phyloP scores from a whole-genome alignment of 2,113 vertebrate species.

The Vimba vimba region DNA sequence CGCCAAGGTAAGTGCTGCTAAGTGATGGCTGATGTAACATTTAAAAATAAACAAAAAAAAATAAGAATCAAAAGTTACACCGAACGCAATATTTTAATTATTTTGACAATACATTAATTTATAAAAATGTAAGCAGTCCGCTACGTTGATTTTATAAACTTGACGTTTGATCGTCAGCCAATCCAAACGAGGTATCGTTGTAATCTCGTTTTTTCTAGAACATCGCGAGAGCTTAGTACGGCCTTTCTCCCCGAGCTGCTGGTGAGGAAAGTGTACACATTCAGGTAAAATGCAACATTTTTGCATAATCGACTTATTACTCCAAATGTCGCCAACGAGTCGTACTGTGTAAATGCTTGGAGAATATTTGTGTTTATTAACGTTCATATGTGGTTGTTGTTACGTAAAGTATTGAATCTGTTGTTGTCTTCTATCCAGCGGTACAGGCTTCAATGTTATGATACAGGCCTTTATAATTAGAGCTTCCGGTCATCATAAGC shows the following conservation, averaged over 20 bases:
- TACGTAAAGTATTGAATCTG: neutral
- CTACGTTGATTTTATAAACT: neutral
- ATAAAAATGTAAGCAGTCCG: neutral
- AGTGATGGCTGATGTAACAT: neutral
- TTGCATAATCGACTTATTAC: neutral
- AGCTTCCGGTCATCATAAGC: slow-evolving; percentile 38
- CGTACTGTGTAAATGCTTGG: neutral
- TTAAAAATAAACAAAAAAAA: neutral
- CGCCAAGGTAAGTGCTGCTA: neutral
- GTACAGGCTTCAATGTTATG: slow-evolving; percentile 56
- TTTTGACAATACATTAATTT: neutral
- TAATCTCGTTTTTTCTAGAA: slow-evolving; percentile 38
- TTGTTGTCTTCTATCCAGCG: neutral
- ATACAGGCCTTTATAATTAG: slow-evolving; percentile 53
- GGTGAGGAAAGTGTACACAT: slow-evolving; percentile 28
- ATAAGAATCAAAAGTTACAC: no score
- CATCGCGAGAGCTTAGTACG: slow-evolving; percentile 47
- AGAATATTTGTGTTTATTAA: neutral
- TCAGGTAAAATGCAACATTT: slow-evolving; percentile 31
- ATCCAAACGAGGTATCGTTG: neutral
- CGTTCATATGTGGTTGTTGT: neutral
- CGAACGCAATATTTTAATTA: neutral
- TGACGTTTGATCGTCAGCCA: neutral
- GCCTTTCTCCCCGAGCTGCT: slow-evolving; percentile 55
- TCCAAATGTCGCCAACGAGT: neutral